Evolutionary conservation across 2,888 invertebrate species (phyloP).

Genomic region (Rhogogaster chlorosoma): DNA sequence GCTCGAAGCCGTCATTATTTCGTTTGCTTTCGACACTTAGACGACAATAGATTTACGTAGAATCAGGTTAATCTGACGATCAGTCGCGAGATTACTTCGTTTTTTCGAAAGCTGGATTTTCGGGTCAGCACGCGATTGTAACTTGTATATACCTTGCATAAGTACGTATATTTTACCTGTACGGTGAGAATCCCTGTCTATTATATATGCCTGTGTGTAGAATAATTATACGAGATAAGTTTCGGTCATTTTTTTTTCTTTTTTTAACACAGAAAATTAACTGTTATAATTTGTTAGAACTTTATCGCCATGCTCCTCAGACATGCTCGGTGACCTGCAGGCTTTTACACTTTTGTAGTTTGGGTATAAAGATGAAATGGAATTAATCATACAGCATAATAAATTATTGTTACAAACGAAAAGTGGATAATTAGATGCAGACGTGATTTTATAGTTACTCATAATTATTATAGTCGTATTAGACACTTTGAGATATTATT

Average conservation of each 20-base stretch:
- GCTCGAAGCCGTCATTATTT: background rate
- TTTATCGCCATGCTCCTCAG: conserved; percentile 47
- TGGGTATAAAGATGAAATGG: background rate
- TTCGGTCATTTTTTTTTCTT: background rate
- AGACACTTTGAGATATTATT: conserved; percentile 17
- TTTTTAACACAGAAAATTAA: background rate
- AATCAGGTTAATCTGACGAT: background rate
- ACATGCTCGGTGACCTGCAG: conserved; percentile 46
- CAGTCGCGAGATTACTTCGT: background rate
- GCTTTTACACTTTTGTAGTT: conserved; percentile 24
- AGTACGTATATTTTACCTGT: background rate
- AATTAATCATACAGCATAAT: background rate
- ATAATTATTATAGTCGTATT: background rate
- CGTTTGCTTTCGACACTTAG: background rate
- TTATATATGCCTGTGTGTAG: background rate
- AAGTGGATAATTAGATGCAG: background rate
- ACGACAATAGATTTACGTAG: background rate
- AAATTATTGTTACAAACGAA: background rate
- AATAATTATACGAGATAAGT: background rate
- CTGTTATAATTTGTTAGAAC: conserved; percentile 33
- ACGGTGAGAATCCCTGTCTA: background rate
- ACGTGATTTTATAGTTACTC: conserved; percentile 15
- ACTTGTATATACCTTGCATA: background rate
- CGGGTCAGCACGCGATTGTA: background rate
- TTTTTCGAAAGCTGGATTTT: background rate